Conservation (phyloP, 2,797 vertebrate species). For the Orestias chungarensis region DNA sequence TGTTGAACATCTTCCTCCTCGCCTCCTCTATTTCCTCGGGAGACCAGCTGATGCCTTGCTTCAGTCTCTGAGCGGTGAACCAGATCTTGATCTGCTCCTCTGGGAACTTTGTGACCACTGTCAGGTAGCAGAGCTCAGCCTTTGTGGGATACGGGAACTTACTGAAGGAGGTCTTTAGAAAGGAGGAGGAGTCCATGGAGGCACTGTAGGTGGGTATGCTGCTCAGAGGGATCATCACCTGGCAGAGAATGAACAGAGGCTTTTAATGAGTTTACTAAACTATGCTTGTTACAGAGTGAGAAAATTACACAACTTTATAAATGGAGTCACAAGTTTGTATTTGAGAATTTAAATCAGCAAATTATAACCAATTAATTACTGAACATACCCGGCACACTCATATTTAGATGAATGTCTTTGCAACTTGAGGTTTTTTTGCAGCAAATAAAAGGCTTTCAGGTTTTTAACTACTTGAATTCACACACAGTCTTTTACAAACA, state of each 20-base stretch:
- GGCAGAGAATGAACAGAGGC: constrained; percentile 50
- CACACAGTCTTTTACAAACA: no score
- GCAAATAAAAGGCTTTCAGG: no score
- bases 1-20: constrained; percentile 98
- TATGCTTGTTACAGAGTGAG: no score
- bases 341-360: no score
- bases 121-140: constrained; percentile 97
- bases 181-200: constrained; percentile 96
- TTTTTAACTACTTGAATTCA: no score
- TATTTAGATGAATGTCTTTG: no score
- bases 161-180: constrained; percentile 96
- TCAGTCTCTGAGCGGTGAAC: constrained; percentile 97
- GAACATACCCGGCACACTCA: no score
- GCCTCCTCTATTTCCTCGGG: constrained; percentile 98
- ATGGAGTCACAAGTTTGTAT: no score
- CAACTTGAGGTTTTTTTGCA: no score
- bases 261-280: no score
- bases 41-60: constrained; percentile 99
- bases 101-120: constrained; percentile 96
- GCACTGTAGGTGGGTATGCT: constrained; percentile 97
- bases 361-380: no score
- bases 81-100: constrained; percentile 99
- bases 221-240: constrained; percentile 98
- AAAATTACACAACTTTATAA: no score
- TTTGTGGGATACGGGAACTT: constrained; percentile 98